Conservation (phyloP, 1,140 invertebrate species). For the Dryas iulia region DNA sequence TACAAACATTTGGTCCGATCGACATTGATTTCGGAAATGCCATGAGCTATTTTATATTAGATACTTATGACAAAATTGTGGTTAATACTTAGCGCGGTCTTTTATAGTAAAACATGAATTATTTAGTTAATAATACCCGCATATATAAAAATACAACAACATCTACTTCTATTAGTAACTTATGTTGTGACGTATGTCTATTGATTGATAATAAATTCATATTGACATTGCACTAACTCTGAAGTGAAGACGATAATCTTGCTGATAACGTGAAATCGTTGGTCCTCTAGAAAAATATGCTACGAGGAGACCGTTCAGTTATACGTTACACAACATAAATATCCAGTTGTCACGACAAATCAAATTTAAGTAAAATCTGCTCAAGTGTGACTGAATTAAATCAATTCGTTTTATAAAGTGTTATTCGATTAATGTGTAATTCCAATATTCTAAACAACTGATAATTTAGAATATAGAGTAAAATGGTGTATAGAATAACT, state of each 20-base stretch:
- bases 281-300: not conserved
- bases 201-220: not conserved
- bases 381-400: not conserved
- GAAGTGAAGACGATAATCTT: constrained; percentile 20
- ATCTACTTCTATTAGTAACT: not conserved
- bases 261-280: constrained; percentile 20
- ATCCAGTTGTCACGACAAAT: too few species aligned
- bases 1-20: not conserved
- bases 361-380: not conserved
- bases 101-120: too few species aligned
- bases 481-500: not conserved
- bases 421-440: not conserved
- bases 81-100: too few species aligned
- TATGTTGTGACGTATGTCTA: not conserved
- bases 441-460: not conserved
- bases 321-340: not conserved
- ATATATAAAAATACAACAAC: too few species aligned
- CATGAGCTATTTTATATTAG: not conserved
- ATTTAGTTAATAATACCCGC: too few species aligned
- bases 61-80: not conserved
- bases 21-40: not conserved
- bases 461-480: not conserved
- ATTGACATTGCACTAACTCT: constrained; percentile 14
- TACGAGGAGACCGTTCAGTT: not conserved
- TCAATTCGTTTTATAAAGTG: not conserved